Percentiles rank a stretch among this genome's conserved stretches.
Conservation (phyloP, 2,797 vertebrate genomes). For the Labeo calbasu region DNA sequence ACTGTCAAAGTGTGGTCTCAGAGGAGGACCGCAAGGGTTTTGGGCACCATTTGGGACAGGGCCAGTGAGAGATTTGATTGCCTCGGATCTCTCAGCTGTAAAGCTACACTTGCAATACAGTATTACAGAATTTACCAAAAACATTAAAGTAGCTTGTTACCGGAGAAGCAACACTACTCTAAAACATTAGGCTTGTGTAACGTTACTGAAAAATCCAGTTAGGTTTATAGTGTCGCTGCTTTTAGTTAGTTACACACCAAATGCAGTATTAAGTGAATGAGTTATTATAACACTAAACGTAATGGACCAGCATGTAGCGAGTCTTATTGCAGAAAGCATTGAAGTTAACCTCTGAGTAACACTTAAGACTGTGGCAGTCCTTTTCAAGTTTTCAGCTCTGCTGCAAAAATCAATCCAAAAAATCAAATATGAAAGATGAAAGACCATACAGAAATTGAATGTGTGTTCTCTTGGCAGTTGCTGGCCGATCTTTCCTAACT, state of each 20-base stretch:
- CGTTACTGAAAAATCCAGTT: background rate
- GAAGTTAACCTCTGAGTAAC: conserved; percentile 21
- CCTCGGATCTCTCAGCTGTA: background rate
- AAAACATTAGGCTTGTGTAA: background rate
- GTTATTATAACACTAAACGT: background rate
- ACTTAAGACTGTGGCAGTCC: conserved; percentile 18
- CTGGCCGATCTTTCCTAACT: conserved; percentile 34
- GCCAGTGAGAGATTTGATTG: background rate
- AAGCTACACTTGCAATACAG: background rate
- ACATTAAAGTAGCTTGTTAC: background rate
- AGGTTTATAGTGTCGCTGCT: background rate
- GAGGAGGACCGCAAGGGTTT: background rate
- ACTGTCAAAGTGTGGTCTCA: background rate
- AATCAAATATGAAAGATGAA: conserved; percentile 48
- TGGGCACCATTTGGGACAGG: background rate
- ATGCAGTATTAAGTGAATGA: background rate
- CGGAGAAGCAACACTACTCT: background rate
- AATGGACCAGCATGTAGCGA: background rate
- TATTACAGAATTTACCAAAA: background rate
- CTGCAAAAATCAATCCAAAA: conserved; percentile 30
- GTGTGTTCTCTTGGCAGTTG: conserved; percentile 27
- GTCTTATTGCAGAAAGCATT: conserved; percentile 4
- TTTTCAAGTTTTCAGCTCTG: conserved; percentile 26
- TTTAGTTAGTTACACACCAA: background rate
- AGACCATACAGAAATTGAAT: conserved; percentile 37